Evolutionary conservation across 2,888 invertebrate species (phyloP), one percentile per base, ranked within the genome.

Genomic region (Clistopyga incitator): DNA sequence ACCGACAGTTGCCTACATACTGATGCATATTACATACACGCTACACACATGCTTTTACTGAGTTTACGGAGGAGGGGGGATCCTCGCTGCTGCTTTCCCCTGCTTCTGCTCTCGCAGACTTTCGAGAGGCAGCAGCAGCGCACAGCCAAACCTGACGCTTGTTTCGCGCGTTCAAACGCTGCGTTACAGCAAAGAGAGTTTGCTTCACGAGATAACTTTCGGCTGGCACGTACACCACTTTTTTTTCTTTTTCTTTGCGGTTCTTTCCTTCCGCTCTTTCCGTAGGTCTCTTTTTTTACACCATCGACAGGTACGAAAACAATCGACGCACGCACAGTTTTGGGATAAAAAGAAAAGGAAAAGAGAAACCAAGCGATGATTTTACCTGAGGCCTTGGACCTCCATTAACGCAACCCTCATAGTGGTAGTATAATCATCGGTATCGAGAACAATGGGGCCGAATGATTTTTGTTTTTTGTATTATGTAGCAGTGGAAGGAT

Each of bases 141-240:
- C 38, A 65, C 54, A 47, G 68, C 52, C 72, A 72, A 76, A 76
- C 76, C 79, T 61, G 42, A 82, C 65, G 74, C 72, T 79, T 56
- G 79, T 71, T 79, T 79, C 79, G 71, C 79, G 79, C 79, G 83
- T 79, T 67, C 61, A 50, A 71, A 78, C 38, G 56, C 54, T 20
- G 64, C 42, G 38, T 20, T 65, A 42, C 20, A 59, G 18, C 23
- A 13, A 23, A 45, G 54, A 59, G 59, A 72, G 56, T 3, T 61
- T 64, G 68, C 47, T 76, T 56, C 25, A 50, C 25, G 56, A 56
- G 38, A 72, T 56, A 71, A 71, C 52, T 76, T 54, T 76, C 45
- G 13, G 18, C 34, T 56, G 64, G 64, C 45, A 70, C 74, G 74
- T 70, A 52, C 45, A 45, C 75, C 47, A 15, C 20, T 20, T 18